Conservation (phyloP, 2,797 vertebrate species). For the Synaphobranchus kaupii region DNA sequence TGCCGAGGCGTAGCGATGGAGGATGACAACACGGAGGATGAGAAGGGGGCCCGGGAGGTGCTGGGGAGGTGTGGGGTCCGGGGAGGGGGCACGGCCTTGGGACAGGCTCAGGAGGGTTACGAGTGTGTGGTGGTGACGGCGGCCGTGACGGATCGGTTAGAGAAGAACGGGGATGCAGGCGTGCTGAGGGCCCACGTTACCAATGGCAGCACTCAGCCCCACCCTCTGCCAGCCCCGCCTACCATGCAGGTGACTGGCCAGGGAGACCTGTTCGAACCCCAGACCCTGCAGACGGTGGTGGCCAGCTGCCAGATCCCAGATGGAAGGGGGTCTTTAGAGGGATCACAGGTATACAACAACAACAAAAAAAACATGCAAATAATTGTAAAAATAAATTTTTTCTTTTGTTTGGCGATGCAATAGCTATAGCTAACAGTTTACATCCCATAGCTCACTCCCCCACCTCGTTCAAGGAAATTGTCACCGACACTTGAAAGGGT, state of each 20-base stretch:
- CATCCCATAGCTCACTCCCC: no score
- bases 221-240: slow-evolving; percentile 34
- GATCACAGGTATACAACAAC: slow-evolving; percentile 76
- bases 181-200: slow-evolving; percentile 63
- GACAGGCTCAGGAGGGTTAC: slow-evolving; percentile 48
- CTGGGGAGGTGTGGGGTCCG: slow-evolving; percentile 44
- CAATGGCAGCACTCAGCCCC: slow-evolving; percentile 30
- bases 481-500: no score
- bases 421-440: not conserved
- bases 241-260: slow-evolving; percentile 54
- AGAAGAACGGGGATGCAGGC: slow-evolving; percentile 40
- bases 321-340: slow-evolving; percentile 72
- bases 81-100: slow-evolving; percentile 19
- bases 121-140: slow-evolving; percentile 58
- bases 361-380: not conserved
- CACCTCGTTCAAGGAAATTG: no score
- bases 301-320: slow-evolving; percentile 75
- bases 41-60: slow-evolving; percentile 32
- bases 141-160: slow-evolving; percentile 52
- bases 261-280: slow-evolving; percentile 73
- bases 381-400: no score
- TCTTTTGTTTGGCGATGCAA: not conserved
- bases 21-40: slow-evolving; percentile 44
- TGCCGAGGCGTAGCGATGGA: slow-evolving; percentile 39
- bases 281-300: slow-evolving; percentile 75